Percentiles rank a stretch among this genome's conserved stretches.
phyloP scores from a whole-genome alignment of 2,113 vertebrate species.

The Rhagologus leucostigma region DNA sequence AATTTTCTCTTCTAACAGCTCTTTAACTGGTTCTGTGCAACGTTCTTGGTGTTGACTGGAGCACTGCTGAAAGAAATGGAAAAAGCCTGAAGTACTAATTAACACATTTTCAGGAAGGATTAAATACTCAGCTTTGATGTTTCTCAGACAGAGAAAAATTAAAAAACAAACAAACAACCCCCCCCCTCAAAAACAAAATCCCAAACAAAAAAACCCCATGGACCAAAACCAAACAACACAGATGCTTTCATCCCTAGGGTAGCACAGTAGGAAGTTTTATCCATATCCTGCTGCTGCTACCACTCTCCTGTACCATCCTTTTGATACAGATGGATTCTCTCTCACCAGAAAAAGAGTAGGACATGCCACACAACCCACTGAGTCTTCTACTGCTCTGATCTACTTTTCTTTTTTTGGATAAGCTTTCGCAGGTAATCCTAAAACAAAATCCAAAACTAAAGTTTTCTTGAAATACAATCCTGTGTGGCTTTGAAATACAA shows the following conservation, averaged over 20 bases:
- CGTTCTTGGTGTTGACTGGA: background rate
- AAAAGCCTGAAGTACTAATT: background rate
- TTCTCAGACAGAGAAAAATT: background rate
- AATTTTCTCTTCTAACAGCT: background rate
- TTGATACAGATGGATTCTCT: background rate
- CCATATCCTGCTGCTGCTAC: background rate
- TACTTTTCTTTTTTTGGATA: background rate
- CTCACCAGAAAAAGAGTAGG: background rate
- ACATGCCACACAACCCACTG: background rate
- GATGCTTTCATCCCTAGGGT: background rate
- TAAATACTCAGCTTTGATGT: background rate
- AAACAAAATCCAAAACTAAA: background rate
- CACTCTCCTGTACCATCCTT: background rate
- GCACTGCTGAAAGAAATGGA: background rate
- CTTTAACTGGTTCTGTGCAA: background rate
- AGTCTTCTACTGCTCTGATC: background rate
- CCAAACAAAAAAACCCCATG: rapidly evolving
- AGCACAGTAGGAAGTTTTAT: background rate
- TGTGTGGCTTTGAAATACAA: background rate
- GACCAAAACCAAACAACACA: background rate
- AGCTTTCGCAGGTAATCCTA: background rate
- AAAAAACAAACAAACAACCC: background rate
- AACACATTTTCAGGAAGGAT: background rate
- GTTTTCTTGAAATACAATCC: background rate
- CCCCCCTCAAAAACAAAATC: background rate